Evolutionary conservation across 2,113 vertebrate genomes (phyloP), one percentile per base, ranked within the genome.

Genomic region (Hirundichthys speculiger): DNA sequence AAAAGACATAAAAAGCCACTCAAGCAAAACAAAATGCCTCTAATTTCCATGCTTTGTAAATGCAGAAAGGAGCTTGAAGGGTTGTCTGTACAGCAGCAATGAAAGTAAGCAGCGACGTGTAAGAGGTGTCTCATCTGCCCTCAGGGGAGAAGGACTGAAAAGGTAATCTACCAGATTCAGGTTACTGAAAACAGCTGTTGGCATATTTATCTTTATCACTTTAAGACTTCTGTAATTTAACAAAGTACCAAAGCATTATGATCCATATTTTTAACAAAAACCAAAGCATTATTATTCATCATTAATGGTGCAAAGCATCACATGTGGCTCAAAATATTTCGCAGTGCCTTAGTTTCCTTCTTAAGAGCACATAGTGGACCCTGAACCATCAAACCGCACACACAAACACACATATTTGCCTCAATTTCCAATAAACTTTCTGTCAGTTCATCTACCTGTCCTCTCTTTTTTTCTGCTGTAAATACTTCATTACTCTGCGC

Each of bases 41-140:
- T 11, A 63, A 82, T 73, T 70, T 82, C 79, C 88, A 89, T 90
- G 67, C 69, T 86, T 45, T 18, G 64, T 13, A 16, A 46, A 42
- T 2, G 13, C 25, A 18, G 25, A 58, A 20, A 80, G 76, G 58
- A 48, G 46, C 25, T 11, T 14, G 14, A 53, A 65, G 56, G 59
- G 62, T 25, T 61, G 70, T 79, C 8, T 20, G 54, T 13, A 54
- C 72, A 50, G 58, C 60, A 55, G 64, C 68, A 52, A 27, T 69
- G 47, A 20, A 60, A 53, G 45, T 22, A 69, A 34, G 57, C 42
- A 59, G 62, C 15, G 41, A 63, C 46, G 57, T 79, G 75, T 68
- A 72, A 80, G 87, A 82, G 85, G 87, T 89, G 72, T 75, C 79
- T 61, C 39, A 21, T 34, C 8, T 54, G 24, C 13, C 68, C 92